Conservation (phyloP, 1,140 invertebrate species). For the Eueides isabella region DNA sequence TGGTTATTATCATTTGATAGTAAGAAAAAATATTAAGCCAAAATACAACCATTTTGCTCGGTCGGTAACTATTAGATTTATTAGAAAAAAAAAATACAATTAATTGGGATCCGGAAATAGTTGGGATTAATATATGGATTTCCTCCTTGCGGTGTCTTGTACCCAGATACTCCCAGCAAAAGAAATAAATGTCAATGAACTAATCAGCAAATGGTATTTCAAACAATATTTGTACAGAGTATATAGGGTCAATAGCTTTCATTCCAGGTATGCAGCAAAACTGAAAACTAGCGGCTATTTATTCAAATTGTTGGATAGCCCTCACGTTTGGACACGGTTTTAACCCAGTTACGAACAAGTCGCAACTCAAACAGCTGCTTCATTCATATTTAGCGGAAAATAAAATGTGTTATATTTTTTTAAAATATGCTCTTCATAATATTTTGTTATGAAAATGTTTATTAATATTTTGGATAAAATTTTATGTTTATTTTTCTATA, state of each 20-base stretch:
- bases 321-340: conserved; percentile 28
- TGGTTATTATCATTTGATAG: too few relatives aligned
- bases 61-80: too few relatives aligned
- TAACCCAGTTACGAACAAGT: conserved; percentile 24
- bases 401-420: not conserved
- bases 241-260: conserved; percentile 2
- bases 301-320: conserved; percentile 29
- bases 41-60: too few relatives aligned
- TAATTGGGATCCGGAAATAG: too few relatives aligned
- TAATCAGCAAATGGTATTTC: conserved; percentile 2
- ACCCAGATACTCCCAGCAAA: too few relatives aligned
- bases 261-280: conserved; percentile 11
- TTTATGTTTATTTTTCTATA: not conserved
- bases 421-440: not conserved
- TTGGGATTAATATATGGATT: too few relatives aligned
- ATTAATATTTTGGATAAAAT: not conserved
- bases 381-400: conserved; percentile 7
- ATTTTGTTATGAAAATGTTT: not conserved
- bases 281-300: conserved; percentile 29
- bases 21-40: not conserved
- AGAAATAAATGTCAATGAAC: not conserved
- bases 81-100: too few relatives aligned
- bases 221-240: not conserved
- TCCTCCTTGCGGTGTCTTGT: too few relatives aligned
- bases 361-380: conserved; percentile 17